These are phyloP conservation scores for Corythornis madagascariensis DNA, from an alignment of 2,113 vertebrate species.

Conservation along the genomic window DNA sequence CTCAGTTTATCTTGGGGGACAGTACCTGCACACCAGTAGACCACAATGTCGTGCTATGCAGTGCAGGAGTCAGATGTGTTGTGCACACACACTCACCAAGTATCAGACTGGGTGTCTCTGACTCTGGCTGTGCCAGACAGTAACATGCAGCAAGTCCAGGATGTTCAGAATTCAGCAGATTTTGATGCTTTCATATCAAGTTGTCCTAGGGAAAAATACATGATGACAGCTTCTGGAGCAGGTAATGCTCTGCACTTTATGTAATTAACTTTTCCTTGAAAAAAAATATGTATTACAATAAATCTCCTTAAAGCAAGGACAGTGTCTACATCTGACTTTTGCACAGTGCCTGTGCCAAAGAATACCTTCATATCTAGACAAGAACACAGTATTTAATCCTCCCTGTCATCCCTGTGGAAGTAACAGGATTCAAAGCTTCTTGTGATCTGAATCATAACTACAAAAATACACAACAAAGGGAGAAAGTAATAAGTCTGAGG, in stretches of 20 bases:
- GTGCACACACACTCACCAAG: rapidly evolving
- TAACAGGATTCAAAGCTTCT: neutral
- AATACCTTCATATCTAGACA: neutral
- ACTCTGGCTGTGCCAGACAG: neutral
- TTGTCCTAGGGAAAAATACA: neutral
- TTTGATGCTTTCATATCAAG: neutral
- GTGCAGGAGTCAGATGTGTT: neutral
- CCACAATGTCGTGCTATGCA: neutral
- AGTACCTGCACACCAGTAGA: neutral
- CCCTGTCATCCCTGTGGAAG: neutral
- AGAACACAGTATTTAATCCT: neutral
- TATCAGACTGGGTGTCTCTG: neutral
- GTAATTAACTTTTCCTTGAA: neutral
- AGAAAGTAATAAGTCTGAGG: neutral
- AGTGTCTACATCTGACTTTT: neutral
- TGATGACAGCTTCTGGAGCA: neutral
- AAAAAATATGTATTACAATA: neutral
- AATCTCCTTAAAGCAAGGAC: neutral
- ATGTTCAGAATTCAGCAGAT: neutral
- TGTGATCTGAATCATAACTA: neutral
- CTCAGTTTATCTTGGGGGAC: neutral
- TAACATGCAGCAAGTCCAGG: neutral
- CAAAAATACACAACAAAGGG: neutral
- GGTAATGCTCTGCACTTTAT: neutral
- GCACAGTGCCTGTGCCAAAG: neutral